These are phyloP conservation scores for Thamnophis elegans DNA, from an alignment of 2,797 vertebrate species.

Conservation along the genomic window DNA sequence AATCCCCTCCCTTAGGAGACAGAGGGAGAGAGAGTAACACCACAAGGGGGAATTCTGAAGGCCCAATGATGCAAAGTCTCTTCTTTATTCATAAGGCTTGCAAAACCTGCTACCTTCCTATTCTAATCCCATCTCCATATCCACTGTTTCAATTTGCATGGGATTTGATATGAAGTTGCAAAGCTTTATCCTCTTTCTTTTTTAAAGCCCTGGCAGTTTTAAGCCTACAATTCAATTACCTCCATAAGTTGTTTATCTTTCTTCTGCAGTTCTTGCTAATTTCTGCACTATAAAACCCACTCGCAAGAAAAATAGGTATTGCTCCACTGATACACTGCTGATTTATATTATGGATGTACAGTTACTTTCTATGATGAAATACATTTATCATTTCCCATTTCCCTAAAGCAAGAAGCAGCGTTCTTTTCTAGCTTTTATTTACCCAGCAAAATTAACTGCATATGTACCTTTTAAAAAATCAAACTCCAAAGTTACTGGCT, in stretches of 20 bases:
- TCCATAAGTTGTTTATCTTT: background rate
- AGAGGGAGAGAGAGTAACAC: background rate
- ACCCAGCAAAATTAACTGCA: background rate
- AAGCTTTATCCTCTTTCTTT: background rate
- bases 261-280: background rate
- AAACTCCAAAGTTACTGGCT: background rate
- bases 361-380: background rate
- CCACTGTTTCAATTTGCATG: background rate
- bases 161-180: background rate
- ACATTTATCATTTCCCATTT: background rate
- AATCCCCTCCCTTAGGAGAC: background rate
- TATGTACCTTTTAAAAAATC: background rate
- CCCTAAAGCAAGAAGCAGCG: background rate
- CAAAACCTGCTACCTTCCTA: background rate
- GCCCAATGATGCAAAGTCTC: background rate
- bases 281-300: background rate
- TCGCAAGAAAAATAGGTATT: background rate
- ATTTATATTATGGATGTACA: background rate
- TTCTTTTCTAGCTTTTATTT: background rate
- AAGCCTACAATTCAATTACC: background rate
- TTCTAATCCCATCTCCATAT: background rate
- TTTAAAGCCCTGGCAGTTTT: background rate
- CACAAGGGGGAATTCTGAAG: background rate
- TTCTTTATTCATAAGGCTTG: background rate
- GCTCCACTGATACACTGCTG: background rate